Evolutionary conservation across 2,888 invertebrate species (phyloP).

Genomic region (Drosophila quinaria): DNA sequence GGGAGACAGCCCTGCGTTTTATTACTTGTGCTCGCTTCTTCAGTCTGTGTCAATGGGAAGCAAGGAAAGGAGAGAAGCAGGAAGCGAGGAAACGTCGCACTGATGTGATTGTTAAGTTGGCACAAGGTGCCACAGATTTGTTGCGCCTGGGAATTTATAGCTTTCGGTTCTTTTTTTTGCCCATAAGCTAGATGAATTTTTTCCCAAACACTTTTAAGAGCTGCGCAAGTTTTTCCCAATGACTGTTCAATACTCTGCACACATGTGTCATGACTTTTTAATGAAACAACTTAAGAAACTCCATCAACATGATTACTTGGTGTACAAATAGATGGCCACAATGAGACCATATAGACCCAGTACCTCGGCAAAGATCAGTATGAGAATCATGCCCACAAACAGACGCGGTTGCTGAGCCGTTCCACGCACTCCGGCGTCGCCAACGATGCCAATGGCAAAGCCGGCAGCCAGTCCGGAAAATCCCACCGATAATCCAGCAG

Average conservation of each 20-base stretch:
- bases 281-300: constrained; percentile 7
- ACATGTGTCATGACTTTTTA: constrained; percentile 17
- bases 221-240: constrained; percentile 11
- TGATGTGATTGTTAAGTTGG: constrained; percentile 69
- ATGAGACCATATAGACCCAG: constrained; percentile 99
- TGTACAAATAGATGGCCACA: constrained; percentile 99
- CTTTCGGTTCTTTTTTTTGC: constrained; percentile 11
- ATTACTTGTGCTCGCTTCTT: constrained; percentile 40
- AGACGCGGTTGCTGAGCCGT: constrained; percentile 99
- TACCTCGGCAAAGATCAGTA: constrained; percentile 99
- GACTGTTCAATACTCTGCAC: constrained; percentile 18
- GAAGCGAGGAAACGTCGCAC: constrained; percentile 19
- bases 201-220: not conserved
- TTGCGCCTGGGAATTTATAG: constrained; percentile 53
- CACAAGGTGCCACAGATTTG: constrained; percentile 68
- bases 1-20: constrained; percentile 34
- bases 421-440: constrained; percentile 99
- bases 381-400: constrained; percentile 71
- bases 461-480: constrained; percentile 99
- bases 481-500: constrained; percentile 98
- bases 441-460: constrained; percentile 89
- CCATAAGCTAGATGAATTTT: constrained; percentile 31
- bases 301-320: constrained; percentile 88
- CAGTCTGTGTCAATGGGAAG: constrained; percentile 16
- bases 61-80: not conserved